Conservation (phyloP, 2,888 invertebrate genomes). For the Spisula subtruncata region DNA sequence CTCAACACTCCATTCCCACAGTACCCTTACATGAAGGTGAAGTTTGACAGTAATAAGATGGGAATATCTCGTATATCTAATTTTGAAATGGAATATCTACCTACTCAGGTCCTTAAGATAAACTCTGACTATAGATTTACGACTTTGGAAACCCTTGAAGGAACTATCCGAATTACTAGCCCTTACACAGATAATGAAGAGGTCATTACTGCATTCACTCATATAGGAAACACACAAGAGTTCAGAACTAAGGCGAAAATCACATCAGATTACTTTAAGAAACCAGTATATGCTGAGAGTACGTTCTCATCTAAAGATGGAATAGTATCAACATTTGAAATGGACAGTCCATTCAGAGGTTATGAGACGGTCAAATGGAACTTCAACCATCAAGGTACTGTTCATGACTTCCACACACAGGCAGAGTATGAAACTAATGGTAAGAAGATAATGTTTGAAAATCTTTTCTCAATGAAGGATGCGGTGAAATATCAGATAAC, state of each 20-base stretch:
- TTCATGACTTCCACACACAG: constrained; percentile 68
- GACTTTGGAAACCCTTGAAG: constrained; percentile 68
- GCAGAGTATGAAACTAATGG: constrained; percentile 75
- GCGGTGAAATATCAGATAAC: constrained; percentile 62
- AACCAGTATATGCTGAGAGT: constrained; percentile 59
- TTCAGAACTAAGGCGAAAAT: constrained; percentile 71
- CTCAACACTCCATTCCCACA: constrained; percentile 72
- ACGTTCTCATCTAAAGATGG: constrained; percentile 62
- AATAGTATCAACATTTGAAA: constrained; percentile 58
- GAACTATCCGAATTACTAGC: constrained; percentile 69
- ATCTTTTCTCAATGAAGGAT: constrained; percentile 65
- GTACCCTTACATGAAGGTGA: constrained; percentile 72
- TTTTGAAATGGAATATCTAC: constrained; percentile 72
- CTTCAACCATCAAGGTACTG: constrained; percentile 68
- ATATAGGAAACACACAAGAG: constrained; percentile 67
- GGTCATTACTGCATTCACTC: constrained; percentile 67
- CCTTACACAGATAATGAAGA: constrained; percentile 70
- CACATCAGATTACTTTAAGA: constrained; percentile 63
- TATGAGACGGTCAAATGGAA: constrained; percentile 72
- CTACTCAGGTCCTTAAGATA: constrained; percentile 73
- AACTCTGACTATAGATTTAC: constrained; percentile 67
- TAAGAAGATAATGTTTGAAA: constrained; percentile 69
- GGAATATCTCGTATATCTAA: constrained; percentile 65
- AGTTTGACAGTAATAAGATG: constrained; percentile 65
- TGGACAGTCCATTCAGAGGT: constrained; percentile 74